These are phyloP conservation scores for Hoplias malabaricus DNA, from an alignment of 2,113 vertebrate species.

Conservation along the genomic window DNA sequence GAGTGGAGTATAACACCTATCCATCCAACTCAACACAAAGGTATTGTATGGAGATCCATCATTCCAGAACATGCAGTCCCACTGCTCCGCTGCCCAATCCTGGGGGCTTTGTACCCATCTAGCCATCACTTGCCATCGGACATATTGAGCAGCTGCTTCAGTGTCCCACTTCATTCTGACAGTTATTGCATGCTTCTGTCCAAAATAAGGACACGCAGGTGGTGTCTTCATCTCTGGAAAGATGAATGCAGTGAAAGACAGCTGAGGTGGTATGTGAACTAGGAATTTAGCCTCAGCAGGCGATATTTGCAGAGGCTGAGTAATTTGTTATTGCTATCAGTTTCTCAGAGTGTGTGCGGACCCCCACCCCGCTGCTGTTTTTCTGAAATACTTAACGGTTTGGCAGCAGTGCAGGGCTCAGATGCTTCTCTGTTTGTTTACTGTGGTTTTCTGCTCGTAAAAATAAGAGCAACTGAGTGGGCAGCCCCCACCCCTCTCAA, in stretches of 20 bases:
- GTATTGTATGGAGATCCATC: too few relatives aligned
- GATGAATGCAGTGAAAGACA: not conserved
- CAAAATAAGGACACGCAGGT: too few relatives aligned
- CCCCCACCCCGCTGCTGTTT: conserved; percentile 18
- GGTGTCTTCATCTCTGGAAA: too few relatives aligned
- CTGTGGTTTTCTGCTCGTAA: conserved; percentile 75
- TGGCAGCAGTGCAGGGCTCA: conserved; percentile 49
- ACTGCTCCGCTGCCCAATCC: too few relatives aligned
- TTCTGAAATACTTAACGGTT: conserved; percentile 52
- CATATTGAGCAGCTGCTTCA: too few relatives aligned
- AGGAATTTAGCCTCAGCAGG: not conserved
- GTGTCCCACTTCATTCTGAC: too few relatives aligned
- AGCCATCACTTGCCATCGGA: too few relatives aligned
- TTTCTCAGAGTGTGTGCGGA: conserved; percentile 31
- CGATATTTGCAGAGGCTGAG: conserved; percentile 1
- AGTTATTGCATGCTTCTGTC: too few relatives aligned
- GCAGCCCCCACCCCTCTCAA: not conserved
- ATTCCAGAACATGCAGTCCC: too few relatives aligned
- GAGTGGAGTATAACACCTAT: too few relatives aligned
- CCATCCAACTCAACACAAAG: too few relatives aligned
- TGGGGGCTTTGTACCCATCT: too few relatives aligned
- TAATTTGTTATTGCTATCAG: conserved; percentile 12
- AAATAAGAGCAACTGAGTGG: conserved; percentile 69
- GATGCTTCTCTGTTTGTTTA: conserved; percentile 75
- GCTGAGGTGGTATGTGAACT: not conserved